These are phyloP conservation scores for Eurystomus gularis DNA, from an alignment of 2,113 vertebrate genomes.

Conservation along the genomic window DNA sequence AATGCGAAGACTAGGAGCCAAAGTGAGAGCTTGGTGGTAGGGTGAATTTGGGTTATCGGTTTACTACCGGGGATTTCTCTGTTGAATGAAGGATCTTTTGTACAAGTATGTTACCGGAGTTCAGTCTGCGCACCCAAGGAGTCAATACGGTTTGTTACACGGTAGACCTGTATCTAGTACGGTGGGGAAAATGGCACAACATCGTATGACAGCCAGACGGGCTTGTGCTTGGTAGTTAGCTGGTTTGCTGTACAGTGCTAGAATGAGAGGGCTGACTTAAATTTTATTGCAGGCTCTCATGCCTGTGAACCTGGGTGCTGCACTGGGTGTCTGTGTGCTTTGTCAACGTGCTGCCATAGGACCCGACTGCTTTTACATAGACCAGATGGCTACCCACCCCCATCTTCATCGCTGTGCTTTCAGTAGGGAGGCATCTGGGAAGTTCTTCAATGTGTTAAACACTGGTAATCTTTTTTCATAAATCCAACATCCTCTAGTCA, in stretches of 20 bases:
- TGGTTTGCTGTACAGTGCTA: neutral
- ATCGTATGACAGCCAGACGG: neutral
- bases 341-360: rapidly evolving
- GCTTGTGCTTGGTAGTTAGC: neutral
- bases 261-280: neutral
- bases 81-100: neutral
- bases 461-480: neutral
- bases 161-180: neutral
- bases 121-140: neutral
- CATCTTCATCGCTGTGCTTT: neutral
- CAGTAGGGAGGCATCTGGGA: neutral
- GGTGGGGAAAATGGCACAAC: neutral
- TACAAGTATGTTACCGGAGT: neutral
- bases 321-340: neutral
- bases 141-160: neutral
- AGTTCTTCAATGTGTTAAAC: neutral
- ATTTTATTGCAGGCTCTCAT: neutral
- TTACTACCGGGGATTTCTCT: neutral
- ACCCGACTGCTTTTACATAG: neutral
- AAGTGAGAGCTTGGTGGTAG: neutral
- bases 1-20: neutral
- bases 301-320: neutral
- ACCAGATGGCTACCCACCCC: neutral
- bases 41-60: neutral
- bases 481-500: neutral